Conservation (phyloP, 2,888 invertebrate species). For the Andrena chrysosceles region DNA sequence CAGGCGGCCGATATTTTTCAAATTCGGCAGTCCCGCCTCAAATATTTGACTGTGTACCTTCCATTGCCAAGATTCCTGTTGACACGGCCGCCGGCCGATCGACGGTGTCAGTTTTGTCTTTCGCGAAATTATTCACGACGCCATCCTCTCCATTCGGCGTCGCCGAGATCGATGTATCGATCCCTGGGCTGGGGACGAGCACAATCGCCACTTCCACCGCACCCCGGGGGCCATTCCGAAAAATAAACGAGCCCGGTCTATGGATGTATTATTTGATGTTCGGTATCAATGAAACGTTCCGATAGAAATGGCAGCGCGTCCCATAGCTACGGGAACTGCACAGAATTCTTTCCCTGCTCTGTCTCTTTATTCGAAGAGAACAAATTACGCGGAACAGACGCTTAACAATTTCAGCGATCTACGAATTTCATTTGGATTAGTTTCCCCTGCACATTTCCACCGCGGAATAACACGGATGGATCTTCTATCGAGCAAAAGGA, state of each 20-base stretch:
- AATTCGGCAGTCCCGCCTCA: conserved; percentile 75
- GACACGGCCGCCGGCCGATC: conserved; percentile 74
- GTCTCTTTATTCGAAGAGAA: neutral
- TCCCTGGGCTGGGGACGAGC: conserved; percentile 18
- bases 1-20: conserved; percentile 74
- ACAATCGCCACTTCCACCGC: conserved; percentile 20
- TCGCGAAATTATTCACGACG: conserved; percentile 72
- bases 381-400: neutral
- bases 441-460: neutral
- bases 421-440: neutral
- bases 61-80: conserved; percentile 78
- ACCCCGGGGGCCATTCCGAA: conserved; percentile 42
- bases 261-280: conserved; percentile 42
- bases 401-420: neutral
- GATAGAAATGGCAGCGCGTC: neutral
- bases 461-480: no score
- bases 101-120: conserved; percentile 76
- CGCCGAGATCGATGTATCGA: conserved; percentile 66
- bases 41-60: conserved; percentile 79
- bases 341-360: neutral
- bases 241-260: conserved; percentile 41
- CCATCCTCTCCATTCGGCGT: conserved; percentile 32
- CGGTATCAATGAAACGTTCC: conserved; percentile 31
- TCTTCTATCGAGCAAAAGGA: neutral
- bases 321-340: neutral